These are phyloP conservation scores for Melanostoma scalare DNA, from an alignment of 2,888 invertebrate genomes.

Conservation along the genomic window DNA sequence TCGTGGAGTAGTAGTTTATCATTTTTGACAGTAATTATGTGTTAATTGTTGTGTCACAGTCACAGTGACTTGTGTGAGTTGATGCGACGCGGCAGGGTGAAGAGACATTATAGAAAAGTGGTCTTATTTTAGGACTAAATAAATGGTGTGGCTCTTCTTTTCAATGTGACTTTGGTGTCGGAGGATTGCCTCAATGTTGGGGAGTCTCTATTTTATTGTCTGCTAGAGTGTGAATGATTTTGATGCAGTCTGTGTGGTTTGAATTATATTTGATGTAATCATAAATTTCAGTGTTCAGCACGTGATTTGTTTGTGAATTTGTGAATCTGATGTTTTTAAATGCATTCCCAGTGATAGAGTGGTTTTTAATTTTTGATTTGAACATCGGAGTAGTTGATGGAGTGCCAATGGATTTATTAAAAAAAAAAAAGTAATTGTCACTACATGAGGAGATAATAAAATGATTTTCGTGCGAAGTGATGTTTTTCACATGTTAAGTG, in stretches of 20 bases:
- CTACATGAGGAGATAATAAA: too few relatives aligned
- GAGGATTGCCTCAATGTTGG: constrained; percentile 1
- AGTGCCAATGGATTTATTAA: too few relatives aligned
- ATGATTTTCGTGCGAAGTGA: too few relatives aligned
- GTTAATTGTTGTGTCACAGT: constrained; percentile 69
- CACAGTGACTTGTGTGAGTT: constrained; percentile 20
- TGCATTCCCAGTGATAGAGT: too few relatives aligned
- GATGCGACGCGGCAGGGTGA: neutral
- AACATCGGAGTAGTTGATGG: too few relatives aligned
- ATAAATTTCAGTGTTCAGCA: constrained; percentile 49
- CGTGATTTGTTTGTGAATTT: constrained; percentile 37
- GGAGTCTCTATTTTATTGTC: constrained; percentile 47
- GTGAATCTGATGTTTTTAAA: neutral
- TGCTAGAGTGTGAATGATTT: constrained; percentile 24
- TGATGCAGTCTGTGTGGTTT: constrained; percentile 48
- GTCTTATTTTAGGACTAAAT: constrained; percentile 21
- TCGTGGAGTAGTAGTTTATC: constrained; percentile 53
- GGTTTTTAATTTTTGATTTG: too few relatives aligned
- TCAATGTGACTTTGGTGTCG: neutral
- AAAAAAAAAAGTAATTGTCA: too few relatives aligned
- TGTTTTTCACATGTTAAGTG: too few relatives aligned
- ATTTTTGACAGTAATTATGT: constrained; percentile 71
- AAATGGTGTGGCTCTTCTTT: neutral
- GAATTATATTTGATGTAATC: constrained; percentile 46
- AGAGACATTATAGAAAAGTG: constrained; percentile 34